Evolutionary conservation across 2,888 invertebrate genomes (phyloP).

Genomic region (Pimpla rufipes): DNA sequence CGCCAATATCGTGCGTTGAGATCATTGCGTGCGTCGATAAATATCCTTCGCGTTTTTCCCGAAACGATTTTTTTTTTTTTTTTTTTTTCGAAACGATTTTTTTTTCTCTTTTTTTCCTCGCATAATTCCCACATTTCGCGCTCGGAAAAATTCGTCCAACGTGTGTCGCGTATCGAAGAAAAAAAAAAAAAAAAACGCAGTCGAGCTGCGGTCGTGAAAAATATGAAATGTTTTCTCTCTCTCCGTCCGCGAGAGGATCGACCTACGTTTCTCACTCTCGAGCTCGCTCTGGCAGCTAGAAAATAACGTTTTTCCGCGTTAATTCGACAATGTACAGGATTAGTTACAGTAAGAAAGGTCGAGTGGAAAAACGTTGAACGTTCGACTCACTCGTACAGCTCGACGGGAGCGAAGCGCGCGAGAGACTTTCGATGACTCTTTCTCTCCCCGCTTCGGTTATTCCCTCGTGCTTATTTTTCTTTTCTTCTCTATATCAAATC

Average conservation of each 20-base stretch:
- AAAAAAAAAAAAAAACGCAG: slow-evolving; percentile 50
- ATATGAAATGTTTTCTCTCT: slow-evolving; percentile 36
- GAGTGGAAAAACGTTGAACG: slow-evolving; percentile 34
- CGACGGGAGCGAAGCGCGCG: slow-evolving; percentile 48
- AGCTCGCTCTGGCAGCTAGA: slow-evolving; percentile 29
- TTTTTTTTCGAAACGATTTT: not conserved
- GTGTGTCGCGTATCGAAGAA: no score
- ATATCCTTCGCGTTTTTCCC: slow-evolving; percentile 39
- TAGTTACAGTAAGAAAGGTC: slow-evolving; percentile 21
- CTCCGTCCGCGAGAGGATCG: slow-evolving; percentile 6
- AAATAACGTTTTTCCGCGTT: slow-evolving; percentile 53
- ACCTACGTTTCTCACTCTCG: slow-evolving; percentile 36
- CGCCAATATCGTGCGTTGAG: slow-evolving; percentile 81
- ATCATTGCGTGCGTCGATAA: slow-evolving; percentile 79
- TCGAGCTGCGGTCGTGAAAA: slow-evolving; percentile 59
- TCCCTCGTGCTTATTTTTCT: slow-evolving; percentile 4
- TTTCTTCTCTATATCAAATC: slow-evolving; percentile 63
- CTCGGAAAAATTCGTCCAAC: not conserved
- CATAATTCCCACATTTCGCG: not conserved
- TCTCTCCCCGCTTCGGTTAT: slow-evolving; percentile 2
- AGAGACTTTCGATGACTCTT: slow-evolving; percentile 34
- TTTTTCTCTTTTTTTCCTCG: not conserved
- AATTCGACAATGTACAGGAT: slow-evolving; percentile 57
- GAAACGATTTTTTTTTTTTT: slow-evolving; percentile 15
- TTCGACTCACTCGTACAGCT: slow-evolving; percentile 52